Conservation (phyloP, 2,113 vertebrate genomes). For the Engraulis encrasicolus region DNA sequence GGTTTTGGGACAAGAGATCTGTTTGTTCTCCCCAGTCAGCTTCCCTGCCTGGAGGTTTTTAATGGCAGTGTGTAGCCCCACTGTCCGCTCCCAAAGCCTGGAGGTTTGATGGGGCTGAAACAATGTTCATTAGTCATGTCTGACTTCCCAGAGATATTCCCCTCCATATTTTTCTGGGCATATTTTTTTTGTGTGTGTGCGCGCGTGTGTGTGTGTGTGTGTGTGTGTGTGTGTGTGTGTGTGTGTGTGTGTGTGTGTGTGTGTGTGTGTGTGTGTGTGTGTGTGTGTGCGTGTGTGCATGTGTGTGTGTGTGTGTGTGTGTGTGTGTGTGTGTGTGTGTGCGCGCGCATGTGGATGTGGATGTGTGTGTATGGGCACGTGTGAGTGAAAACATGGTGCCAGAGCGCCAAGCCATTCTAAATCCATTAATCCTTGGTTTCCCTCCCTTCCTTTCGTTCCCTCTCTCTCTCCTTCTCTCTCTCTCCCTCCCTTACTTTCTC, state of each 20-base stretch:
- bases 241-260: background rate
- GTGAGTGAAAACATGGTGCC: background rate
- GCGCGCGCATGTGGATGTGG: background rate
- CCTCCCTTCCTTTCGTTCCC: constrained; percentile 4
- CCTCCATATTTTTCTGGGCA: constrained; percentile 29
- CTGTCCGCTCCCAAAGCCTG: constrained; percentile 2
- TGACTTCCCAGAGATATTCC: constrained; percentile 37
- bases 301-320: background rate
- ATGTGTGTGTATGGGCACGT: no score
- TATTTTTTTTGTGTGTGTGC: constrained; percentile 31
- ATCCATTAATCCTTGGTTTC: constrained; percentile 38
- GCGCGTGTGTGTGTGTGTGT: background rate
- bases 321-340: background rate
- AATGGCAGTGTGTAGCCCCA: background rate
- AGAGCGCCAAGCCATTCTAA: constrained; percentile 1
- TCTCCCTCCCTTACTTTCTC: no score
- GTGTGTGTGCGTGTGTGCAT: no score
- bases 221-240: no score
- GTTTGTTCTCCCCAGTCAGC: no score
- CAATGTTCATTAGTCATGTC: constrained; percentile 36
- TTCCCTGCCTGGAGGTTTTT: background rate
- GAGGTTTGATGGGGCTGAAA: constrained; percentile 33
- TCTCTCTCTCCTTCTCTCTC: no score
- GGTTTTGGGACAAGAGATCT: no score
- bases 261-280: constrained; percentile 5